Evolutionary conservation across 1,140 invertebrate species (phyloP).

Genomic region (Acromyrmex charruanus): DNA sequence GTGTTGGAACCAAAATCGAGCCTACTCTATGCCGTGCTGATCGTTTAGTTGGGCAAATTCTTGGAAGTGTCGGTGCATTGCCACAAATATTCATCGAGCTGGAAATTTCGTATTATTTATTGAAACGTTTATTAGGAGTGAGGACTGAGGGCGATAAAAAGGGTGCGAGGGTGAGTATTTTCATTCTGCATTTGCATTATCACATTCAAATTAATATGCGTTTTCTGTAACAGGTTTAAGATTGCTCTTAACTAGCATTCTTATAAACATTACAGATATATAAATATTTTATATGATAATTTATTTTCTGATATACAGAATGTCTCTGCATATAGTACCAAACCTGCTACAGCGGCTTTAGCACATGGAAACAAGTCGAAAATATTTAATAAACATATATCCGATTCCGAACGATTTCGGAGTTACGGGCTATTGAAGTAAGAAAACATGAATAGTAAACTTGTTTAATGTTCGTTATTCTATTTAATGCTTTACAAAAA

Average conservation of each 20-base stretch:
- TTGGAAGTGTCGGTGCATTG: slow-evolving; percentile 98
- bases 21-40: slow-evolving; percentile 99
- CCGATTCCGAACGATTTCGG: too few relatives aligned
- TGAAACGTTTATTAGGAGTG: slow-evolving; percentile 98
- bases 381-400: too few relatives aligned
- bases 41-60: slow-evolving; percentile 98
- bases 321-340: too few relatives aligned
- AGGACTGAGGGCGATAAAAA: slow-evolving; percentile 99
- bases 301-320: background rate
- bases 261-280: background rate
- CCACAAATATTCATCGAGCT: slow-evolving; percentile 99
- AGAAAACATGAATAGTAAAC: too few relatives aligned
- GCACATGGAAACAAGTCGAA: too few relatives aligned
- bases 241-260: background rate
- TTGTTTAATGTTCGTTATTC: too few relatives aligned
- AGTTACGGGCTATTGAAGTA: too few relatives aligned
- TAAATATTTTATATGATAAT: background rate
- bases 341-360: too few relatives aligned
- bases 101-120: slow-evolving; percentile 99
- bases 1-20: slow-evolving; percentile 99
- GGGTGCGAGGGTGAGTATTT: slow-evolving; percentile 94
- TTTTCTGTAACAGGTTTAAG: slow-evolving; percentile 1
- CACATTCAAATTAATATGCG: background rate
- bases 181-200: background rate
- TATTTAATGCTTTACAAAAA: too few relatives aligned